These are phyloP conservation scores for Mamestra brassicae DNA, from an alignment of 2,888 invertebrate species.

Conservation along the genomic window DNA sequence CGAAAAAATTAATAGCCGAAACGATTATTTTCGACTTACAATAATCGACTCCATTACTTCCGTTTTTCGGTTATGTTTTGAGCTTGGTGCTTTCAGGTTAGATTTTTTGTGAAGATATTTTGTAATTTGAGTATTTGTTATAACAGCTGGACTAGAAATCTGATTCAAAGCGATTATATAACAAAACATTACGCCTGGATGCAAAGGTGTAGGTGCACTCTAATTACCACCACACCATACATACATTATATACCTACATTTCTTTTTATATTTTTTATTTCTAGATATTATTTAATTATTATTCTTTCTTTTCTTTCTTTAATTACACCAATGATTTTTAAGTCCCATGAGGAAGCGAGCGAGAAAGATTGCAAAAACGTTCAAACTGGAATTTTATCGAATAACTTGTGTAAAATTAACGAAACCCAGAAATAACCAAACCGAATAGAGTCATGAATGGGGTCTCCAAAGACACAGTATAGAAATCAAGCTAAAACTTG, in stretches of 20 bases:
- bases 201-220: no score
- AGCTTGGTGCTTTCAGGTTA: slow-evolving; percentile 1
- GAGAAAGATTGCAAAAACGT: no score
- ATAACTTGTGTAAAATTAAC: slow-evolving; percentile 22
- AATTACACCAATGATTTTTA: no score
- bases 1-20: slow-evolving; percentile 53
- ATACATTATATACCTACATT: no score
- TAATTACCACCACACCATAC: no score
- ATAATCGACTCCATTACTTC: slow-evolving; percentile 25
- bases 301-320: no score
- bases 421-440: slow-evolving; percentile 31
- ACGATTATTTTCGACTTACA: slow-evolving; percentile 59
- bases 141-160: not conserved
- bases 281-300: no score
- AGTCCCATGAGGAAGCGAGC: no score
- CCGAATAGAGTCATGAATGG: slow-evolving; percentile 57
- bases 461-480: slow-evolving; percentile 49
- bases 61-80: slow-evolving; percentile 25
- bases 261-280: no score
- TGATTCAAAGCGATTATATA: not conserved
- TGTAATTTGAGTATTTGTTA: not conserved
- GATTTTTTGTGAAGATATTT: not conserved
- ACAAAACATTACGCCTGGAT: not conserved
- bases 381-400: not conserved
- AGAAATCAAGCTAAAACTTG: slow-evolving; percentile 75